Conservation (phyloP, 2,113 vertebrate genomes). For the Vidua chalybeata region DNA sequence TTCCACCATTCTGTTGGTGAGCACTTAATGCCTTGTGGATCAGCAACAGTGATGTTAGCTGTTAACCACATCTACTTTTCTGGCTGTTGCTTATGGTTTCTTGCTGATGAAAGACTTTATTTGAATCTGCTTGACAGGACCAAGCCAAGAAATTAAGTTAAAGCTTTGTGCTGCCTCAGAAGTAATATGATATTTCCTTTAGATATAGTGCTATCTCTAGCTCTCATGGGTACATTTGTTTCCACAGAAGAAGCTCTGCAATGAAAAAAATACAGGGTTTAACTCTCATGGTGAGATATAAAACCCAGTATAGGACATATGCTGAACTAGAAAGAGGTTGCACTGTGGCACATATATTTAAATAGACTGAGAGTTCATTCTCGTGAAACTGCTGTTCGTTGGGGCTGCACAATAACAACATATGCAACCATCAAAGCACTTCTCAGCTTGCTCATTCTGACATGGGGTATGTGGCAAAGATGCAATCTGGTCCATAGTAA, state of each 20-base stretch:
- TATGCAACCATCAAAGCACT: conserved; percentile 39
- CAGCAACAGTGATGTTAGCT: not conserved
- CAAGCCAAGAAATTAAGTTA: not conserved
- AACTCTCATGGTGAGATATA: not conserved
- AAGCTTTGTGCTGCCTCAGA: not conserved
- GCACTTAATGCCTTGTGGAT: not conserved
- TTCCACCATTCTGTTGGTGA: not conserved
- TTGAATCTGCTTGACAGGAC: not conserved
- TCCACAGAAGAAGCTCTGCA: not conserved
- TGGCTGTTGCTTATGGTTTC: not conserved
- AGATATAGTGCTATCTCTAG: not conserved
- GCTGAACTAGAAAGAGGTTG: not conserved
- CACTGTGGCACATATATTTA: not conserved
- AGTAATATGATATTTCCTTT: not conserved
- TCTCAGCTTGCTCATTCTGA: conserved; percentile 51
- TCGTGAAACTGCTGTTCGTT: not conserved
- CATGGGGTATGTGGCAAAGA: conserved; percentile 27
- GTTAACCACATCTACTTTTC: not conserved
- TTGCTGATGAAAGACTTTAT: not conserved
- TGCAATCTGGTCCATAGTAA: conserved; percentile 42
- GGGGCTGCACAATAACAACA: not conserved
- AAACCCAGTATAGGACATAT: not conserved
- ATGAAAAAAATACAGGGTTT: not conserved
- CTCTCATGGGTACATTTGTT: not conserved
- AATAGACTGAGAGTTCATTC: not conserved